Evolutionary conservation across 2,888 invertebrate species (phyloP).

Genomic region (Lasiommata megera): DNA sequence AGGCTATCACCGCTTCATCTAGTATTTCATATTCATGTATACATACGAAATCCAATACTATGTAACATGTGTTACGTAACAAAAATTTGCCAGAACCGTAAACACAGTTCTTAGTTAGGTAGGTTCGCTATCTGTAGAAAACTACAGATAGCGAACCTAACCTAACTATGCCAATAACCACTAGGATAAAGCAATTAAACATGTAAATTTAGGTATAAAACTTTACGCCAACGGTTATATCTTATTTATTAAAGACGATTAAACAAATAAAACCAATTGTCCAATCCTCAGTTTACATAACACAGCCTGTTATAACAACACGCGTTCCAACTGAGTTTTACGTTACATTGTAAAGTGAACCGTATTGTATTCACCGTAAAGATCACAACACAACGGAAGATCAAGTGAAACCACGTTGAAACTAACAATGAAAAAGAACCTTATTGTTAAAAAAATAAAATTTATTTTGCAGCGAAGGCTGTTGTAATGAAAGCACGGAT

Average conservation of each 20-base stretch:
- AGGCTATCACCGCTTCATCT: too few species aligned
- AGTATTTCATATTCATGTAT: too few species aligned
- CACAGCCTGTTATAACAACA: neutral
- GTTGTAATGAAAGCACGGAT: conserved; percentile 10
- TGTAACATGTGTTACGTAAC: too few species aligned
- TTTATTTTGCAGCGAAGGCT: neutral
- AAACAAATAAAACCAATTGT: conserved; percentile 4
- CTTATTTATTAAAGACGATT: neutral
- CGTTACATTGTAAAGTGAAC: neutral
- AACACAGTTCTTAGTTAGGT: too few species aligned
- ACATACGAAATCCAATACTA: too few species aligned
- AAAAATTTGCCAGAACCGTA: too few species aligned
- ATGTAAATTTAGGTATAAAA: neutral
- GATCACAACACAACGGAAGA: neutral
- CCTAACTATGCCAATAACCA: too few species aligned
- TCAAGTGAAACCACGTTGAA: neutral
- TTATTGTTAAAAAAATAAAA: neutral
- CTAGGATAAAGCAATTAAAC: too few species aligned
- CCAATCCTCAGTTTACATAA: conserved; percentile 12
- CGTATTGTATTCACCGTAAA: neutral
- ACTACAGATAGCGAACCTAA: too few species aligned
- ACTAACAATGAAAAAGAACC: neutral
- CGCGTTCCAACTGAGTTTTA: neutral
- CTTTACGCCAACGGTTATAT: neutral
- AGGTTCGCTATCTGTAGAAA: too few species aligned